These are phyloP conservation scores for Aphrophora alni DNA, from an alignment of 2,888 invertebrate genomes.

Conservation along the genomic window DNA sequence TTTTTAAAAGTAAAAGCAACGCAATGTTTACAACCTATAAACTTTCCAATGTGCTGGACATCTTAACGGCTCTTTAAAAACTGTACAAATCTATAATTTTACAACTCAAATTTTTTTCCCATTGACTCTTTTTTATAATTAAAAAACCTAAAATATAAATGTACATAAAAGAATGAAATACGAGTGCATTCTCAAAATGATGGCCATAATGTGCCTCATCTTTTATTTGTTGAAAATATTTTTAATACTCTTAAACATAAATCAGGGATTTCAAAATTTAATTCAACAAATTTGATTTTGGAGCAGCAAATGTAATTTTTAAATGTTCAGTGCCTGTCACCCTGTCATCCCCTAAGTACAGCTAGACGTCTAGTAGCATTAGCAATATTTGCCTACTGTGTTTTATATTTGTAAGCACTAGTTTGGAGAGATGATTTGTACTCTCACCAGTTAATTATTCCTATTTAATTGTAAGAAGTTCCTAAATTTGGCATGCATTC, in stretches of 20 bases:
- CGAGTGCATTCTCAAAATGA: conserved; percentile 23
- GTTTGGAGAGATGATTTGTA: background rate
- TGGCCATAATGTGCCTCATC: conserved; percentile 31
- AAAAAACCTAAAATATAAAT: background rate
- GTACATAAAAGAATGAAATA: background rate
- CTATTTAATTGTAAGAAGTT: background rate
- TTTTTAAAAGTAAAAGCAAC: too few relatives aligned
- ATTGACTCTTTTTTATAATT: background rate
- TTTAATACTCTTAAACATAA: conserved; percentile 11
- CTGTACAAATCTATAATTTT: background rate
- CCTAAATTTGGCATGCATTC: background rate
- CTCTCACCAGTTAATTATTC: background rate
- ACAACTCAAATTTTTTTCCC: background rate
- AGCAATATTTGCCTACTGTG: background rate
- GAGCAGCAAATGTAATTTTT: conserved; percentile 3
- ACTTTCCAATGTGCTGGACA: conserved; percentile 12
- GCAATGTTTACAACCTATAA: too few relatives aligned
- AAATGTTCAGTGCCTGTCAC: conserved; percentile 2
- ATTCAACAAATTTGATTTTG: background rate
- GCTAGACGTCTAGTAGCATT: background rate
- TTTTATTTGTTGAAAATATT: conserved; percentile 17
- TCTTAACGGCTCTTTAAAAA: background rate
- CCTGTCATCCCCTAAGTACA: background rate
- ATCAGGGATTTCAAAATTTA: conserved; percentile 28
- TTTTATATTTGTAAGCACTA: background rate